Percentiles rank a stretch among this genome's conserved stretches.
phyloP scores from a whole-genome alignment of 2,888 invertebrate genomes.

The Tetragonula carbonaria region DNA sequence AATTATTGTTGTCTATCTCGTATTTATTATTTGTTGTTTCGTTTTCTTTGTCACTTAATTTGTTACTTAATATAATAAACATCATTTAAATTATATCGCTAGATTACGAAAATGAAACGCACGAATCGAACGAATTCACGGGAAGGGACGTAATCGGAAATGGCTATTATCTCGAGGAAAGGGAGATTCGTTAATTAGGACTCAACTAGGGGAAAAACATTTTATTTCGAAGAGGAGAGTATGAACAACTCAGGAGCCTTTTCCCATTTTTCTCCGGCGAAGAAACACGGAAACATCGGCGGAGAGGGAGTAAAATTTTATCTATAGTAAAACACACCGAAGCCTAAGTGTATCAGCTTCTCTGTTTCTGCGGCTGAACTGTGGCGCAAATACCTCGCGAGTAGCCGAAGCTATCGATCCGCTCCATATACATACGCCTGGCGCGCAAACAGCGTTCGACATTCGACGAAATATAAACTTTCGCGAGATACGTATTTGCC shows the following conservation, averaged over 20 bases:
- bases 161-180: neutral
- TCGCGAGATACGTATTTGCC: neutral
- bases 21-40: too few relatives aligned
- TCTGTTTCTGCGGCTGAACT: neutral
- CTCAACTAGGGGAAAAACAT: neutral
- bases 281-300: neutral
- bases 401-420: constrained; percentile 12
- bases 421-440: neutral
- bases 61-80: too few relatives aligned
- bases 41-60: too few relatives aligned
- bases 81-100: too few relatives aligned
- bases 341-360: constrained; percentile 2
- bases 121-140: too few relatives aligned
- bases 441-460: constrained; percentile 5
- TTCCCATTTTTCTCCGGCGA: neutral
- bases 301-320: neutral
- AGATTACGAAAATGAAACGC: neutral
- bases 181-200: neutral
- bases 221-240: neutral
- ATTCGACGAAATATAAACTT: neutral
- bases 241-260: neutral
- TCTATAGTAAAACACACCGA: neutral
- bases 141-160: neutral
- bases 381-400: neutral
- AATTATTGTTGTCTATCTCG: too few relatives aligned